Base-by-base conservation (phyloP, 2,888 invertebrate genomes). In the Ochropleura leucogaster region DNA sequence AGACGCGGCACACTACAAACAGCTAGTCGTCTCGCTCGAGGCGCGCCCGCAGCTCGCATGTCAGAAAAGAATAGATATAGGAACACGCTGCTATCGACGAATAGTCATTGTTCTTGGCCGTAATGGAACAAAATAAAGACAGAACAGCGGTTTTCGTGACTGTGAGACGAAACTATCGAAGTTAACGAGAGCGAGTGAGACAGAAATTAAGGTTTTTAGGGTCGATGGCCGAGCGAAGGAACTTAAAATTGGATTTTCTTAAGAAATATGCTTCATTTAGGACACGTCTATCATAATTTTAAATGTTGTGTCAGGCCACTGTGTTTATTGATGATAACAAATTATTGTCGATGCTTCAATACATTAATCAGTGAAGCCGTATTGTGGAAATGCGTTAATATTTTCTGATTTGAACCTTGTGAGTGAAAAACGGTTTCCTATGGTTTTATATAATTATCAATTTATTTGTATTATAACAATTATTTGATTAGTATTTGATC, bases 91-190 rank as follows among this genome's bases (percentile, higher is more conserved):
- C 93, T 94, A 94, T 94, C 94, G 90, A 90, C 93, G 89, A 92
- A 94, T 94, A 95, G 93, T 95, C 94, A 96, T 96, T 96, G 96
- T 96, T 96, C 96, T 96, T 96, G 93, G 92, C 90, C 91, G 94
- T 95, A 95, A 95, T 96, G 95, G 95, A 95, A 95, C 95, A 95
- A 95, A 96, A 95, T 96, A 95, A 95, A 96, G 95, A 94, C 95
- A 94, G 95, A 94, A 93, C 95, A 95, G 96, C 95, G 95, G 96
- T 95, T 95, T 95, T 96, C 96, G 96, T 96, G 96, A 96, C 95
- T 94, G 92, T 86, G 96, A 95, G 95, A 96, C 91, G 85, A 90
- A 94, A 90, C 88, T 92, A 94, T 90, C 72, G 75, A 89, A 85
- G 83, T 87, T 75, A 76, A 86, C 77, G 89, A 78, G 94, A 87